Evolutionary conservation across 2,113 vertebrate species (phyloP), one percentile per base, ranked within the genome.

Genomic region (Thomomys bottae): DNA sequence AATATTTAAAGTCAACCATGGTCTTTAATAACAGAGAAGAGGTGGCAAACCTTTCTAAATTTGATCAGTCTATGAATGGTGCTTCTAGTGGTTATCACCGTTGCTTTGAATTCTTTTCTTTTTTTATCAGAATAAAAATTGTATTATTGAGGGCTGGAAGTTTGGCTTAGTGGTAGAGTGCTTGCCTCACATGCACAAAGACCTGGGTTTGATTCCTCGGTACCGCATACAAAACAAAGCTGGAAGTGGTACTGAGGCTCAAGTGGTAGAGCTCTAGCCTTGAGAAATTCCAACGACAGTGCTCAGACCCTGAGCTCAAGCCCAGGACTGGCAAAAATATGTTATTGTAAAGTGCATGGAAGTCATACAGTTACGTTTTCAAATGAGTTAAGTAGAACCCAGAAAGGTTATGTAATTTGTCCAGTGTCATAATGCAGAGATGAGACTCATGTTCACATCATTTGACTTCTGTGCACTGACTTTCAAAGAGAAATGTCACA

Each of bases 331-430:
- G n/a, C n/a, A n/a, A n/a, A n/a, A n/a, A n/a, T n/a, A n/a, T 66
- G 32, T 78, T 26, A 77, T 79, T 38, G 21, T 64, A 79, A 86
- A 89, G 2, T 84, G 32, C 34, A 79, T 75, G 14, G 75, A 92
- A 87, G 57, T 70, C 18, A 70, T 73, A 70, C 17, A 30, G 20
- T 32, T 91, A 70, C 45, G 4, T 45, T 87, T 78, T 92, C 36
- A 54, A 15, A 30, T 26, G 8, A 91, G 42, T 77, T 75, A 79
- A 87, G 3, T 32, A 42, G 78, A 91, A 59, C 6, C 12, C 2
- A 84, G 36, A 68, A 49, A 81, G 20, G 4, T 89, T 68, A 81
- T 88, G 15, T 76, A 73, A 91, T 3, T 84, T 84, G 84, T 28
- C 17, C 28, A 67, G 6, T 71, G 8, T 66, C 36, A 9, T 4